Evolutionary conservation across 2,888 invertebrate genomes (phyloP).

Genomic region (Limnephilus rhombicus): DNA sequence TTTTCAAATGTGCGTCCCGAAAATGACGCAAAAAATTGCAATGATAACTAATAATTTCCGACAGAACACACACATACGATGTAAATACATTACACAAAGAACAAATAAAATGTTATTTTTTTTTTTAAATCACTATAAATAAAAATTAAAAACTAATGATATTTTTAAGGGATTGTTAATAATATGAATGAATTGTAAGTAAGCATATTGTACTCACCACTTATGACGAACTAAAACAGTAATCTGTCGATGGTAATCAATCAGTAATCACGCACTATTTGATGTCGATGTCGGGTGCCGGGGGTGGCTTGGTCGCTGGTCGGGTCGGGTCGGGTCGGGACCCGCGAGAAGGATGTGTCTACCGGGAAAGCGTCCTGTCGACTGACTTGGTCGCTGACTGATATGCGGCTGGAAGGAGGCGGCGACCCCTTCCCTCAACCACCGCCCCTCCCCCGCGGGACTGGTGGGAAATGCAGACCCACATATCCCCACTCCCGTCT

Average conservation of each 20-base stretch:
- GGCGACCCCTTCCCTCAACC: not conserved
- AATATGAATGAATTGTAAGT: not conserved
- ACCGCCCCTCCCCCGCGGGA: not conserved
- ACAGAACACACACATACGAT: not conserved
- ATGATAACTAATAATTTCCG: not conserved
- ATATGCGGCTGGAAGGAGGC: not conserved
- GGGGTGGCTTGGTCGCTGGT: not conserved
- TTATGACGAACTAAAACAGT: not conserved
- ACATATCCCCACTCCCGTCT: not conserved
- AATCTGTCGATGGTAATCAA: not conserved
- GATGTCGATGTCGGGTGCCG: not conserved
- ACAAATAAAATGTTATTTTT: too few relatives aligned
- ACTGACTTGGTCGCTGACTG: conserved; percentile 8
- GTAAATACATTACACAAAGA: not conserved
- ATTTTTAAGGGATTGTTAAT: too few relatives aligned
- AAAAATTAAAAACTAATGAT: not conserved
- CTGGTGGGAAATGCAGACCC: not conserved
- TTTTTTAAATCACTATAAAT: not conserved
- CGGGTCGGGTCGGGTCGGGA: not conserved
- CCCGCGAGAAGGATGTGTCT: not conserved
- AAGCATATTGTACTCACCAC: not conserved
- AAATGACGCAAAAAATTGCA: not conserved
- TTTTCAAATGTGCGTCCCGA: conserved; percentile 1
- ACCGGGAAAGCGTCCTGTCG: conserved; percentile 16
- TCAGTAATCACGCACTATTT: not conserved